phyloP scores from a whole-genome alignment of 1,140 invertebrate genomes.

The Lepidurus packardi region DNA sequence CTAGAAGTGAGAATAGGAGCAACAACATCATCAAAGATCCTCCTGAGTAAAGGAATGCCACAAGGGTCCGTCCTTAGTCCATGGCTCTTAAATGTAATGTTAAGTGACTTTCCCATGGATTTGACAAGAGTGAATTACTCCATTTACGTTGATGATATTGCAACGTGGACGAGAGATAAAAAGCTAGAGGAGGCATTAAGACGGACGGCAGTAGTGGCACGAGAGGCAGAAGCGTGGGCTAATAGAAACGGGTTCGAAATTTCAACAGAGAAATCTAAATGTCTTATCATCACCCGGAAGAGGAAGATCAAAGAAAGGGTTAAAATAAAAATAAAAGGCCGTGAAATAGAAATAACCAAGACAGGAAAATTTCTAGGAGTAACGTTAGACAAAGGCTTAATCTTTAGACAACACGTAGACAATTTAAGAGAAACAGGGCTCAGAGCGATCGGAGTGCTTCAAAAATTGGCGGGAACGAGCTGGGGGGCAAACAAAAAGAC shows the following conservation, averaged over 20 bases:
- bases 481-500: background rate
- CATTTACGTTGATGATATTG: background rate
- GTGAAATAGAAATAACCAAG: background rate
- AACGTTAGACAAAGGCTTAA: background rate
- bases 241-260: background rate
- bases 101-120: background rate
- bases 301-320: background rate
- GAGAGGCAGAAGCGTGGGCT: background rate
- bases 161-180: background rate
- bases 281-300: background rate
- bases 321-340: background rate
- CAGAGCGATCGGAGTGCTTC: background rate
- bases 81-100: conserved; percentile 1
- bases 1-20: background rate
- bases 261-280: background rate
- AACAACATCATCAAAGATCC: background rate
- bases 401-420: background rate
- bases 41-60: background rate
- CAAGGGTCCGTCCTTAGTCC: background rate
- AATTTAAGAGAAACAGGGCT: background rate
- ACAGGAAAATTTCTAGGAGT: background rate
- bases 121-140: background rate
- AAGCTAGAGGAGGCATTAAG: background rate
- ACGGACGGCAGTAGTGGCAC: background rate
- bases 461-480: background rate